Percentiles rank a stretch among this genome's conserved stretches.
These are phyloP conservation scores for Chymomyza costata DNA, from an alignment of 1,140 invertebrate species.

Conservation along the genomic window DNA sequence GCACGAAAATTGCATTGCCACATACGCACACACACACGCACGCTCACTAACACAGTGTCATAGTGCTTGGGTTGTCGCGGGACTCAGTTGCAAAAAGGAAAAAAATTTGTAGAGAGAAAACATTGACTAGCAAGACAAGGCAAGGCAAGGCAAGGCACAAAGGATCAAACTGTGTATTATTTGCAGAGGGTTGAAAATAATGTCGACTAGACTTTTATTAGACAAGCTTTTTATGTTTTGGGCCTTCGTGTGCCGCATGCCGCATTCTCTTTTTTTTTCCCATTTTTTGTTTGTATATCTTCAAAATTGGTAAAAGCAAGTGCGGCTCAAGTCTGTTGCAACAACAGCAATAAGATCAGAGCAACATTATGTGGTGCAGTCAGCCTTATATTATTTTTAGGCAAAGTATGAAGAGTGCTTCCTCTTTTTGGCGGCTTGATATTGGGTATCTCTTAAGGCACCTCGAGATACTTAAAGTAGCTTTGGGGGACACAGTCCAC, in stretches of 20 bases:
- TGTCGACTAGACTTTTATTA: slow-evolving; percentile 74
- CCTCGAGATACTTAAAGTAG: no score
- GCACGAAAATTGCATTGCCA: slow-evolving; percentile 69
- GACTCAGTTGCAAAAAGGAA: background rate
- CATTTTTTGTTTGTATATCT: slow-evolving; percentile 39
- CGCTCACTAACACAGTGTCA: no score
- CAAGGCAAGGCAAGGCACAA: slow-evolving; percentile 28
- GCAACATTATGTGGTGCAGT: background rate
- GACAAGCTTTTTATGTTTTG: slow-evolving; percentile 45
- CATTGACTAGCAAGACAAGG: background rate
- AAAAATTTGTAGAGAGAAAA: background rate
- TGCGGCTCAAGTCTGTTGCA: slow-evolving; percentile 30
- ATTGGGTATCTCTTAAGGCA: no score
- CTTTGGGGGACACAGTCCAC: no score
- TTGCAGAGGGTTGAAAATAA: slow-evolving; percentile 63
- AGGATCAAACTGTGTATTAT: slow-evolving; percentile 71
- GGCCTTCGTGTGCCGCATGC: slow-evolving; percentile 17
- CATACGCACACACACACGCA: slow-evolving; percentile 14
- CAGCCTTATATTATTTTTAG: no score
- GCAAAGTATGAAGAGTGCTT: no score
- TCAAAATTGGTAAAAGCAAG: slow-evolving; percentile 46
- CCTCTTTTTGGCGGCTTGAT: no score
- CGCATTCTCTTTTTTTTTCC: slow-evolving; percentile 27
- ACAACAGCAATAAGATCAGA: background rate
- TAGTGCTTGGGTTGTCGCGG: slow-evolving; percentile 34